These are phyloP conservation scores for Triplophysa tibetana DNA, from an alignment of 2,113 vertebrate genomes.

Conservation along the genomic window DNA sequence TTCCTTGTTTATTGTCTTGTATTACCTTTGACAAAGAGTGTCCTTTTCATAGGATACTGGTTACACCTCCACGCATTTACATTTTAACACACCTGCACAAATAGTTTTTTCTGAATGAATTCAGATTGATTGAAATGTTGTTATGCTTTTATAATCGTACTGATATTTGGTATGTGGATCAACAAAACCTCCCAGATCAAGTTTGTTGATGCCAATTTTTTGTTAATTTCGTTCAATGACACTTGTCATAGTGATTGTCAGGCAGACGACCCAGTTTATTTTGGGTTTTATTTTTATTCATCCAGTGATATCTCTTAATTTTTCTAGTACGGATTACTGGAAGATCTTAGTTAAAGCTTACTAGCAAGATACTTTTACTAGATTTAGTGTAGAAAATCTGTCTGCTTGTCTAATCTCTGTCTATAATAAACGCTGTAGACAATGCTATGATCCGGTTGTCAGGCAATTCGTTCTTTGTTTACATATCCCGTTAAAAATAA, in stretches of 20 bases:
- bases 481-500: neutral
- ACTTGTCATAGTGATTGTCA: neutral
- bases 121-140: no score
- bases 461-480: constrained; percentile 21
- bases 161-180: neutral
- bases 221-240: no score
- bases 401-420: constrained; percentile 33
- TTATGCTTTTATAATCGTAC: no score
- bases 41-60: neutral
- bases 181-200: no score
- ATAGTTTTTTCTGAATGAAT: no score
- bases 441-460: constrained; percentile 15
- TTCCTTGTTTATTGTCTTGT: constrained; percentile 7
- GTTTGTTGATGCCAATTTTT: no score
- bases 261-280: neutral
- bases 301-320: constrained; percentile 10
- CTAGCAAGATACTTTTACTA: constrained; percentile 22
- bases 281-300: neutral
- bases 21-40: neutral
- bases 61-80: no score
- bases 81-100: no score
- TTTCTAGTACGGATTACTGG: constrained; percentile 26
- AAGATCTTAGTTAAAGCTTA: constrained; percentile 27
- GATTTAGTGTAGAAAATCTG: constrained; percentile 13
- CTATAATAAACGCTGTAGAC: constrained; percentile 7